Base-by-base conservation (phyloP, 1,140 invertebrate species). In the Papilio helenus region DNA sequence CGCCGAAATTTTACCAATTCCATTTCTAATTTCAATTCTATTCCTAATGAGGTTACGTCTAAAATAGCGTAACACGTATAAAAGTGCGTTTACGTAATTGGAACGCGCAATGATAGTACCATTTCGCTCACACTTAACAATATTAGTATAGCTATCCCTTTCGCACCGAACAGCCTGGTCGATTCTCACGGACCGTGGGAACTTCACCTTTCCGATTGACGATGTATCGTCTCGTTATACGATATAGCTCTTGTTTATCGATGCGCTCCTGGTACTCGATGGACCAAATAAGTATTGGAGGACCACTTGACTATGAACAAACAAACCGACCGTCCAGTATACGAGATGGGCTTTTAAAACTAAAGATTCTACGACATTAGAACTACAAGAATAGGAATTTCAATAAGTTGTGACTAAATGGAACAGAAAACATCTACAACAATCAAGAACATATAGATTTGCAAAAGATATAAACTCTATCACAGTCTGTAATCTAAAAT, bases 151-250 rank as follows among this genome's bases (percentile, higher is more conserved):
- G 65, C 39, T 81, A 72, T 85, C 85, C 55, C 85, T 78, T 55
- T 86, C 85, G 65, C 65, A 44, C 84, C 80, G 76, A 26, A 61
- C 65, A 72, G 78, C 81, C 76, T 55, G 76, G 51, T 77, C 76
- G 80, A 82, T 87, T 91, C 90, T 88, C 89, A 91, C 89, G 89
- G 85, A 84, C 84, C 91, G 90, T 92, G 91, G 87, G 91, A 93
- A 90, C 88, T 80, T 89, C 88, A 90, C 88, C 89, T 91, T 91
- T 91, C 83, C 80, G 84, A 82, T 81, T 73, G 81, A 81, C 85
- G 85, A 89, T 90, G 85, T 87, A 89, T 88, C 87, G 89, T 89
- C 88, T 85, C 83, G 83, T 84, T 83, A 84, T 84, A 80, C 79
- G 81, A 83, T 81, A 85, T 74, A 80, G 71, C 76, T 77, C 76